phyloP scores from a whole-genome alignment of 2,888 invertebrate genomes.

The Macaria notata region DNA sequence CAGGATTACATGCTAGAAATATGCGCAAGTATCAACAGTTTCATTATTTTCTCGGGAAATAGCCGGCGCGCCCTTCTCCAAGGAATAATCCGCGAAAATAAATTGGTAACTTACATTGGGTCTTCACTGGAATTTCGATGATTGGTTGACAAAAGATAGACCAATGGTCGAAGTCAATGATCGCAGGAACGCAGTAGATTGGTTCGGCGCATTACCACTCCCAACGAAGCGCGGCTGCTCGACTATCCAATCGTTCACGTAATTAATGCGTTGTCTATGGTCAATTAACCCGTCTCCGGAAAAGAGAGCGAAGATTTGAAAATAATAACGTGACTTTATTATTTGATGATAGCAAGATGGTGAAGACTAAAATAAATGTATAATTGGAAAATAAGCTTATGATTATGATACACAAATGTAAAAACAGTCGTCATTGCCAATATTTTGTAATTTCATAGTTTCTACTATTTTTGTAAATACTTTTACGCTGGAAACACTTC shows the following conservation, averaged over 20 bases:
- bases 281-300: slow-evolving; percentile 40
- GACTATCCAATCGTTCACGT: slow-evolving; percentile 73
- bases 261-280: slow-evolving; percentile 74
- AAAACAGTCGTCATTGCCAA: too few species aligned
- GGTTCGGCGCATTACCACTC: slow-evolving; percentile 85
- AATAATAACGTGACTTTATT: neutral
- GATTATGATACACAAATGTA: too few species aligned
- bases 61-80: slow-evolving; percentile 50
- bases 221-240: slow-evolving; percentile 72
- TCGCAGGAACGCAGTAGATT: slow-evolving; percentile 88
- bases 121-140: slow-evolving; percentile 89
- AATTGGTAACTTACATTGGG: slow-evolving; percentile 78
- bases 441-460: too few species aligned
- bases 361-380: too few species aligned
- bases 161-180: slow-evolving; percentile 91
- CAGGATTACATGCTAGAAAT: slow-evolving; percentile 41
- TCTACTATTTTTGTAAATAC: too few species aligned
- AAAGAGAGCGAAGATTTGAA: slow-evolving; percentile 23
- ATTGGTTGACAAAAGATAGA: slow-evolving; percentile 94
- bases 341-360: too few species aligned
- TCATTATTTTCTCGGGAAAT: slow-evolving; percentile 14
- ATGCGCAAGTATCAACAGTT: slow-evolving; percentile 38
- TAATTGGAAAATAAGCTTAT: too few species aligned
- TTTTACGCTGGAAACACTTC: too few species aligned
- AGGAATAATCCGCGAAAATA: slow-evolving; percentile 63